Evolutionary conservation across 2,113 vertebrate genomes (phyloP).

Genomic region (Xenotilapia caudafasciata): DNA sequence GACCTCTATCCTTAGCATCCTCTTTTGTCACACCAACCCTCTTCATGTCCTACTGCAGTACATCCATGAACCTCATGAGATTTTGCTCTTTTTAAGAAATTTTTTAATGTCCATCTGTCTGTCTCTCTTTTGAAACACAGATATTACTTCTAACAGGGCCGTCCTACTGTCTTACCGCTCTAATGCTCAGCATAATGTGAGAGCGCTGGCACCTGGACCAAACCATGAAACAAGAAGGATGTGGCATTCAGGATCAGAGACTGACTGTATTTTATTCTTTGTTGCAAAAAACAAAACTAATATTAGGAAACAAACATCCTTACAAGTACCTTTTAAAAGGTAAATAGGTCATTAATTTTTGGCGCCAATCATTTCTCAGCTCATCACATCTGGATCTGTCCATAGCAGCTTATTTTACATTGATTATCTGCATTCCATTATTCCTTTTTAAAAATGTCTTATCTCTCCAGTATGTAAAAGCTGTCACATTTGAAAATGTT

Average conservation of each 20-base stretch:
- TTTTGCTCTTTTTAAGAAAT: neutral
- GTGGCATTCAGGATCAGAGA: neutral
- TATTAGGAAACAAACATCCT: neutral
- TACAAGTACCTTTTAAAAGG: neutral
- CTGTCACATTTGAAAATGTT: neutral
- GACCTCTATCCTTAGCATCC: neutral
- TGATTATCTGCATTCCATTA: neutral
- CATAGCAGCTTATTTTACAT: neutral
- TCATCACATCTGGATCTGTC: neutral
- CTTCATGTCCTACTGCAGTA: neutral
- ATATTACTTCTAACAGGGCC: neutral
- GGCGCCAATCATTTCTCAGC: neutral
- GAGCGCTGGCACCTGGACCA: neutral
- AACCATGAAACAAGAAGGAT: neutral
- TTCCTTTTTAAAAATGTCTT: neutral
- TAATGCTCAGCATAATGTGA: neutral
- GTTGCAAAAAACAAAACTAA: neutral
- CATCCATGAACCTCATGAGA: neutral
- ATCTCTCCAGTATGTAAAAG: neutral
- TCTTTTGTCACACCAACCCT: neutral
- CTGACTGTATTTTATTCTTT: fast-evolving
- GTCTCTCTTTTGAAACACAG: neutral
- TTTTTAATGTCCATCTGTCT: neutral
- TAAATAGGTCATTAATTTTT: neutral
- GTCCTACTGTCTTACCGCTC: fast-evolving